phyloP scores from a whole-genome alignment of 2,113 vertebrate species.

The Zosterops borbonicus region DNA sequence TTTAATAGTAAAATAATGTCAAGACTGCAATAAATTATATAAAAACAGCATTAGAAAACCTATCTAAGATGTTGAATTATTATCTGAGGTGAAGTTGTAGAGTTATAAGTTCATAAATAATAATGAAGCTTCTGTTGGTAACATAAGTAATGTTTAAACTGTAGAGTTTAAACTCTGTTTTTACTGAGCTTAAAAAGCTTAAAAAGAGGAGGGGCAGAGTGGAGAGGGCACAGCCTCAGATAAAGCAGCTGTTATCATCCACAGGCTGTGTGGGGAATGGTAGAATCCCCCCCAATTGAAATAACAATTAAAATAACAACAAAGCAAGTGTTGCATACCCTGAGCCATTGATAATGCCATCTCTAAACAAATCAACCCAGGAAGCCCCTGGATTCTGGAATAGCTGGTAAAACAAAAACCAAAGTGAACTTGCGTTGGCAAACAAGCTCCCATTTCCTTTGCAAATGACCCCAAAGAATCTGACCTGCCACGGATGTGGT shows the following conservation, averaged over 20 bases:
- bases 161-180: not conserved
- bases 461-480: not conserved
- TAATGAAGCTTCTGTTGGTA: constrained; percentile 38
- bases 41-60: constrained; percentile 17
- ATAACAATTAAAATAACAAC: not conserved
- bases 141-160: constrained; percentile 10
- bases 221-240: not conserved
- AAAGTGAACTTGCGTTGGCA: not conserved
- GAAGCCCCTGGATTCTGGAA: not conserved
- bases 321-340: not conserved
- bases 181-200: not conserved
- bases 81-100: constrained; percentile 29
- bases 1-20: constrained; percentile 59
- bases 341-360: not conserved
- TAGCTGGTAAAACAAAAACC: not conserved
- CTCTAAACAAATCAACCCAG: not conserved
- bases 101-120: constrained; percentile 53
- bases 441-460: not conserved
- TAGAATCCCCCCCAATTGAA: not conserved
- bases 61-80: constrained; percentile 36
- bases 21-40: constrained; percentile 19
- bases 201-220: not conserved
- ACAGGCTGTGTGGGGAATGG: not conserved
- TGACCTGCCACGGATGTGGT: not conserved
- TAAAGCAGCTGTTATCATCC: not conserved